Evolutionary conservation across 2,113 vertebrate genomes (phyloP).

Genomic region (Erpornis zantholeuca): DNA sequence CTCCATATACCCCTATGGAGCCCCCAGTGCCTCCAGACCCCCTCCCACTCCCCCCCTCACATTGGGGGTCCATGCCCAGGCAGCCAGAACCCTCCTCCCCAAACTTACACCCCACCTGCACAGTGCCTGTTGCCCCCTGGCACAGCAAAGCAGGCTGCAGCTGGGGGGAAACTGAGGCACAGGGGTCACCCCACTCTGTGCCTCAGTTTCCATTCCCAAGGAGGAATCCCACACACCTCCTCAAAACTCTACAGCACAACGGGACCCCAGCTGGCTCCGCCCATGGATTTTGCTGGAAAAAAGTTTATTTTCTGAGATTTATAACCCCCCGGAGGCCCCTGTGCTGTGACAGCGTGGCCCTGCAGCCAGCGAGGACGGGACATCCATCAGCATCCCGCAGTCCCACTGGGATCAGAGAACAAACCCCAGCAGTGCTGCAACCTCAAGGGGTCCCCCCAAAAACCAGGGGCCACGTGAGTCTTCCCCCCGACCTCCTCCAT

Average conservation of each 20-base stretch:
- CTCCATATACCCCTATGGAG: neutral
- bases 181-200: rapidly evolving
- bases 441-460: rapidly evolving
- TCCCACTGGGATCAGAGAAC: neutral
- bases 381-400: rapidly evolving
- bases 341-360: rapidly evolving
- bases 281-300: neutral
- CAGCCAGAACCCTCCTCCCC: neutral
- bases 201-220: neutral
- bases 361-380: neutral
- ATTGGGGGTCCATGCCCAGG: too few species aligned
- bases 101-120: neutral
- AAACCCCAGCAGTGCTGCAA: neutral
- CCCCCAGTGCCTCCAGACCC: too few species aligned
- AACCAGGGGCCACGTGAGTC: rapidly evolving
- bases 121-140: neutral
- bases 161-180: neutral
- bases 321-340: neutral
- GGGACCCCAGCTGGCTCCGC: neutral
- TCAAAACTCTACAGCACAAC: rapidly evolving
- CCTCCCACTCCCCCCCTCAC: neutral
- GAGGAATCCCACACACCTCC: neutral
- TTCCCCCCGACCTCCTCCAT: neutral
- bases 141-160: rapidly evolving
- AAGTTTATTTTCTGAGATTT: neutral